Evolutionary conservation across 92 coral and sea anemone species (phyloP).

Genomic region (Zoanthus solanderi): DNA sequence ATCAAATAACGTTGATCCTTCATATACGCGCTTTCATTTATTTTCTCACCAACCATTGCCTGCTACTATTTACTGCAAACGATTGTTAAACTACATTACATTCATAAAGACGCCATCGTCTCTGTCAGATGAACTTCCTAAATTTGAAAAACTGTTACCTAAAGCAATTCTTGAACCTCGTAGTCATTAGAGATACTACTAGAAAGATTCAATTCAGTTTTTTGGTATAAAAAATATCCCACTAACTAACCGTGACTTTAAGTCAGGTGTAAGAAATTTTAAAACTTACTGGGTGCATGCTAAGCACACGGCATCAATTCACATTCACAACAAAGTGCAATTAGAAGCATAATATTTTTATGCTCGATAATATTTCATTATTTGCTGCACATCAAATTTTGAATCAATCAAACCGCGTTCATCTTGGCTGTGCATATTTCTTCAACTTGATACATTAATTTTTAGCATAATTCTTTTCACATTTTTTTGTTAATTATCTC

Average conservation of each 20-base stretch:
- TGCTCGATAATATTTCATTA: not conserved
- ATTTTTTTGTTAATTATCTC: too few species aligned
- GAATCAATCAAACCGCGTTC: too few species aligned
- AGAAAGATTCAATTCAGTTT: not conserved
- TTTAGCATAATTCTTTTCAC: too few species aligned
- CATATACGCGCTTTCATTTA: not conserved
- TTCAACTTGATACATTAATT: too few species aligned
- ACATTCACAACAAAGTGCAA: not conserved
- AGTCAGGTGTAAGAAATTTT: not conserved
- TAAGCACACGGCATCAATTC: not conserved
- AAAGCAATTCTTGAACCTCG: not conserved
- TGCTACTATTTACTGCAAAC: not conserved
- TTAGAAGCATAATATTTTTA: not conserved
- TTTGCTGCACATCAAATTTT: not conserved
- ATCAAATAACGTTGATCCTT: not conserved
- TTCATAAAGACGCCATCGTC: not conserved
- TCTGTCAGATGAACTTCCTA: not conserved
- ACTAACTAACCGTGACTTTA: not conserved
- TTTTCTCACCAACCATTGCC: not conserved
- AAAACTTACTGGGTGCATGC: not conserved
- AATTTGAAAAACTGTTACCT: not conserved
- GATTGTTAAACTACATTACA: not conserved
- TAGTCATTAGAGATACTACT: not conserved
- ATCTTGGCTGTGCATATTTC: too few species aligned
- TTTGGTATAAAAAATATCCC: conserved; percentile 12